phyloP scores from a whole-genome alignment of 2,888 invertebrate species.

The Agriopis marginaria region DNA sequence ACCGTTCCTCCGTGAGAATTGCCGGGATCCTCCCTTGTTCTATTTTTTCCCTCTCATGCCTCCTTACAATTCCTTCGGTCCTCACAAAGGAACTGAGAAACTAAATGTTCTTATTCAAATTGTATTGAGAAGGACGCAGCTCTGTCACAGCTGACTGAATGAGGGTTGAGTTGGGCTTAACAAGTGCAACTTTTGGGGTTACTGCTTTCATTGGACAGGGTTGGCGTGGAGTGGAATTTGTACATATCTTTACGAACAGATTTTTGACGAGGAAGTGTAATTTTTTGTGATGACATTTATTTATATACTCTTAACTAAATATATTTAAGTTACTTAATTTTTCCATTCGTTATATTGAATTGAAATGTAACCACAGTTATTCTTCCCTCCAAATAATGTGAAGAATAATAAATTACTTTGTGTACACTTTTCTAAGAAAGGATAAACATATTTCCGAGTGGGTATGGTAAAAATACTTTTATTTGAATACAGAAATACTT shows the following conservation, averaged over 20 bases:
- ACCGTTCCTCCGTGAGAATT: background rate
- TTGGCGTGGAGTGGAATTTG: conserved; percentile 47
- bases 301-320: no score
- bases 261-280: no score
- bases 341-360: no score
- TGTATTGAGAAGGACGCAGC: conserved; percentile 39
- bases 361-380: no score
- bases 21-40: background rate
- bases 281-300: no score
- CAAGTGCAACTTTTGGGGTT: conserved; percentile 70
- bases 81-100: conserved; percentile 33
- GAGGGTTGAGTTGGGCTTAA: conserved; percentile 60
- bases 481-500: no score
- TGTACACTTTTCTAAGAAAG: no score
- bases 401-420: no score
- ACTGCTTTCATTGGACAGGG: conserved; percentile 47
- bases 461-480: no score
- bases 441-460: no score
- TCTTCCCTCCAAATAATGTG: no score
- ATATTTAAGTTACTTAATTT: no score
- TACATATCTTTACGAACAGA: background rate
- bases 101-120: conserved; percentile 43
- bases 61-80: conserved; percentile 15
- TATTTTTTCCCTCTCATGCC: conserved; percentile 1
- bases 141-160: conserved; percentile 59